Conservation (phyloP, 2,113 vertebrate genomes). For the Paradoxurus hermaphroditus region DNA sequence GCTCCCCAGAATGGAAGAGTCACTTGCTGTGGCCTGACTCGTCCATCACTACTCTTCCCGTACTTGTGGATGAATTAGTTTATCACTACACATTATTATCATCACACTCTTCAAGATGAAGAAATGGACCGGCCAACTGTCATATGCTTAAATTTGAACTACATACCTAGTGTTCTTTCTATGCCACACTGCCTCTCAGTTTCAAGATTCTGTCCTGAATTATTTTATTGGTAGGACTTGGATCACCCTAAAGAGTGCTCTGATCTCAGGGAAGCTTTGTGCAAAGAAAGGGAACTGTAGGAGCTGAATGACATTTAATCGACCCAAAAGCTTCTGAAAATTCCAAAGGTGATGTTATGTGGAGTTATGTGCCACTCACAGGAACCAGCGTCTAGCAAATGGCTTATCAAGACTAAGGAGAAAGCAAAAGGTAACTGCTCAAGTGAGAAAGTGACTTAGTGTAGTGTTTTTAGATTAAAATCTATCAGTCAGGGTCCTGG, state of each 20-base stretch:
- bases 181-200: neutral
- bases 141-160: neutral
- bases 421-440: neutral
- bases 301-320: neutral
- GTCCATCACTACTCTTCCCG: neutral
- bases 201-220: neutral
- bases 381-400: neutral
- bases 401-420: neutral
- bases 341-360: neutral
- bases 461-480: neutral
- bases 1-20: neutral
- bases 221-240: neutral
- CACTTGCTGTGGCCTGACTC: no score
- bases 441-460: neutral
- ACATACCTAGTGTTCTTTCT: neutral
- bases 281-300: neutral
- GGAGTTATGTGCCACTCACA: neutral
- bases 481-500: neutral
- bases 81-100: neutral
- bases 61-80: neutral
- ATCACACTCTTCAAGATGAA: neutral
- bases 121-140: neutral
- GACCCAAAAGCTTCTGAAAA: constrained; percentile 2
- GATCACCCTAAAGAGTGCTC: constrained; percentile 1
- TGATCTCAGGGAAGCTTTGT: constrained; percentile 44